phyloP scores from a whole-genome alignment of 35 echinoderm and acorn worm genomes.

The Anneissia japonica region DNA sequence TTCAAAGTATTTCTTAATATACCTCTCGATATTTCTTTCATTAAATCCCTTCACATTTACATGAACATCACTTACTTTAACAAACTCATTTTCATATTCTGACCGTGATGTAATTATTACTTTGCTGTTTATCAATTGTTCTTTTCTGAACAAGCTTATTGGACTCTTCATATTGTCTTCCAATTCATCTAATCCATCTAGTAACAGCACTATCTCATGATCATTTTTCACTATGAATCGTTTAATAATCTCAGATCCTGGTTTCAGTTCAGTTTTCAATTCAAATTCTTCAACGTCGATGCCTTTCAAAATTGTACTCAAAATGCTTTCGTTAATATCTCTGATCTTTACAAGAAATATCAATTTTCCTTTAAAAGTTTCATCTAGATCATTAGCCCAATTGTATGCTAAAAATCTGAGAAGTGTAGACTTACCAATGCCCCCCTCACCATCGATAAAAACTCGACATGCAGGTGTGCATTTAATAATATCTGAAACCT shows the following conservation, averaged over 20 bases:
- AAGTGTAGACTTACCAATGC: neutral
- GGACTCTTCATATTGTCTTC: neutral
- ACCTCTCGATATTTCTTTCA: neutral
- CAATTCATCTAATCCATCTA: neutral
- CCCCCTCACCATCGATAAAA: neutral
- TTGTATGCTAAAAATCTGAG: neutral
- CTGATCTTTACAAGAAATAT: neutral
- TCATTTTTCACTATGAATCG: neutral
- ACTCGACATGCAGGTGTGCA: neutral
- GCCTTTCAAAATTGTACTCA: neutral
- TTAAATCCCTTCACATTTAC: neutral
- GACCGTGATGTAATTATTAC: neutral
- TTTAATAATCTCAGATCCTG: neutral
- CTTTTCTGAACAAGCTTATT: neutral
- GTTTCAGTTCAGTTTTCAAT: neutral
- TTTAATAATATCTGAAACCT: neutral
- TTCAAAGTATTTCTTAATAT: neutral
- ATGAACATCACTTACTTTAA: neutral
- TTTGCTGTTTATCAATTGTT: neutral
- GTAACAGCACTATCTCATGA: neutral
- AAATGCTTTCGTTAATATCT: neutral
- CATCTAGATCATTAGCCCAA: neutral
- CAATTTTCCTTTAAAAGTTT: neutral
- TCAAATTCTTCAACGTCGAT: neutral
- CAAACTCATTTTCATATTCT: neutral